phyloP scores from a whole-genome alignment of 2,888 invertebrate genomes.

The Actias luna region DNA sequence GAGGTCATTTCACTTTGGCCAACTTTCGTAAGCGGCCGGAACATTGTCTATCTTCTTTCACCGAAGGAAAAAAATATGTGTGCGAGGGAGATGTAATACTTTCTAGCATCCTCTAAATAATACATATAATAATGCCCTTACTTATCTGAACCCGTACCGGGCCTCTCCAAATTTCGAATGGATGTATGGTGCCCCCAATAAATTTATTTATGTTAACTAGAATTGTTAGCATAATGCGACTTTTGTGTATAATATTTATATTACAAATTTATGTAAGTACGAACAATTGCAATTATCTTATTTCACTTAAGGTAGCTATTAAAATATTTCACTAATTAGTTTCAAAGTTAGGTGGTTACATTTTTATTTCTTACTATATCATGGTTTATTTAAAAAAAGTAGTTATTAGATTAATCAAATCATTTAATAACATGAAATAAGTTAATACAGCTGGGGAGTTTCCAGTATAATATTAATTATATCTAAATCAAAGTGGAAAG shows the following conservation, averaged over 20 bases:
- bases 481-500: background rate
- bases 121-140: constrained; percentile 35
- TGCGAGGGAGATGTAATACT: constrained; percentile 41
- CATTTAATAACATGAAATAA: background rate
- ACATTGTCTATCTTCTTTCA: constrained; percentile 51
- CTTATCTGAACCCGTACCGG: constrained; percentile 41
- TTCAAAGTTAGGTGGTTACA: too few species aligned
- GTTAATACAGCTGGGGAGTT: background rate
- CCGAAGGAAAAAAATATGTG: constrained; percentile 31
- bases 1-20: constrained; percentile 81
- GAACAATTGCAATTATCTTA: background rate
- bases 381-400: background rate
- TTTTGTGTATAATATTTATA: background rate
- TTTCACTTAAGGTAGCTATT: background rate
- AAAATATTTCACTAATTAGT: background rate
- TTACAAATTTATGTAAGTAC: background rate
- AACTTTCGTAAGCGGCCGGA: constrained; percentile 67
- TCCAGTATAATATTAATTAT: background rate
- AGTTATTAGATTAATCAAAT: background rate
- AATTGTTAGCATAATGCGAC: constrained; percentile 2
- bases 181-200: constrained; percentile 25
- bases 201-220: constrained; percentile 23
- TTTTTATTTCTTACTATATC: background rate
- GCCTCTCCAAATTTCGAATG: constrained; percentile 44
- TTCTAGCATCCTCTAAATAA: constrained; percentile 34